Percentiles rank a stretch among this genome's conserved stretches.
phyloP scores from a whole-genome alignment of 2,888 invertebrate species.

The Boloria euphrosyne region DNA sequence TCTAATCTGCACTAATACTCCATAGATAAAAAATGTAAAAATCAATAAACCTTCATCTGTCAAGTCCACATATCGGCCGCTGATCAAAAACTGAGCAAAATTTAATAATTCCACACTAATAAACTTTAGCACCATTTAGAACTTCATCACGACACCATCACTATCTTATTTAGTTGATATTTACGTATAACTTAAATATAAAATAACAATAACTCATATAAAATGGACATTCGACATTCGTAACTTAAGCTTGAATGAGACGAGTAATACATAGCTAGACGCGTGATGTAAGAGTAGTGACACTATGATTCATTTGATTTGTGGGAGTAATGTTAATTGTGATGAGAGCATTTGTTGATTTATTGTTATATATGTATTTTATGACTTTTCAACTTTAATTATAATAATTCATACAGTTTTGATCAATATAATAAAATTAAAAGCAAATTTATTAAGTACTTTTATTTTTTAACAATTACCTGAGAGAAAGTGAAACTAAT shows the following conservation, averaged over 20 bases:
- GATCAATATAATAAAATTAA: not conserved
- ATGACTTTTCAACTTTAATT: not conserved
- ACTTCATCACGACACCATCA: slow-evolving; percentile 45
- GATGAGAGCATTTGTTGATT: slow-evolving; percentile 16
- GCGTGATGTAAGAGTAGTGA: slow-evolving; percentile 59
- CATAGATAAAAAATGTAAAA: slow-evolving; percentile 9
- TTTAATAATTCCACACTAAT: slow-evolving; percentile 55
- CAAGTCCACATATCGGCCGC: slow-evolving; percentile 60
- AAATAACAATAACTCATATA: slow-evolving; percentile 11
- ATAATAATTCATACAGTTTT: not conserved
- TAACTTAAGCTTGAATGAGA: slow-evolving; percentile 54
- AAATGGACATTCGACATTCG: slow-evolving; percentile 28
- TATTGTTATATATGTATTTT: slow-evolving; percentile 11
- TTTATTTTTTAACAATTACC: no score
- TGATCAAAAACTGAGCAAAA: slow-evolving; percentile 55
- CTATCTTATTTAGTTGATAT: not conserved
- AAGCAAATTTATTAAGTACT: not conserved
- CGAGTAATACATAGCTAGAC: slow-evolving; percentile 52
- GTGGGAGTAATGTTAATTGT: slow-evolving; percentile 42
- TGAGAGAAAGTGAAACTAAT: no score
- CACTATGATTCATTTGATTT: slow-evolving; percentile 48
- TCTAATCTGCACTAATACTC: slow-evolving; percentile 1
- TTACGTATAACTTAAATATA: not conserved
- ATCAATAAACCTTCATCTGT: slow-evolving; percentile 59
- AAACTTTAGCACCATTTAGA: slow-evolving; percentile 70